Percentiles rank a stretch among this genome's conserved stretches.
Evolutionary conservation across 2,113 vertebrate genomes (phyloP).

Genomic region (Lethenteron reissneri): DNA sequence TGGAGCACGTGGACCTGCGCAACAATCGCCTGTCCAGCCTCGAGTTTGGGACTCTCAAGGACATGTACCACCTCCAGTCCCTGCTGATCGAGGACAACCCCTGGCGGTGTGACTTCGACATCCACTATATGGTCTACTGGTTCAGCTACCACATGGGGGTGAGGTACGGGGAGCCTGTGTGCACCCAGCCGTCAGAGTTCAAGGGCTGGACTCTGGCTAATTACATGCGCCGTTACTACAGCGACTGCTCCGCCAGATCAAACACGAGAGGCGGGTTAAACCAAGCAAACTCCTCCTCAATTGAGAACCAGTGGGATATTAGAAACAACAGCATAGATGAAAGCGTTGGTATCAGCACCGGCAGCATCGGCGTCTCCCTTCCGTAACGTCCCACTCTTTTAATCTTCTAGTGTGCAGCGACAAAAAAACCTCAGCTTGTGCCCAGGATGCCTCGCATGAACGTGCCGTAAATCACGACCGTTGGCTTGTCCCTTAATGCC

Average conservation of each 20-base stretch:
- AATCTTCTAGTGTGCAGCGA: too few relatives aligned
- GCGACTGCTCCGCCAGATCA: conserved; percentile 40
- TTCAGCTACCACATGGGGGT: conserved; percentile 69
- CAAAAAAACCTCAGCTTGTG: too few relatives aligned
- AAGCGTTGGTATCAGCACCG: too few relatives aligned
- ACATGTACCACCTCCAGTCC: conserved; percentile 71
- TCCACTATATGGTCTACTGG: conserved; percentile 96
- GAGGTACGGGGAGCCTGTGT: conserved; percentile 46
- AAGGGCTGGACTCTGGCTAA: conserved; percentile 64
- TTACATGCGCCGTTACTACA: conserved; percentile 78
- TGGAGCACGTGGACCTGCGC: conserved; percentile 71
- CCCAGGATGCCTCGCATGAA: too few relatives aligned
- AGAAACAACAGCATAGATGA: too few relatives aligned
- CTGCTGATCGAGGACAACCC: conserved; percentile 56
- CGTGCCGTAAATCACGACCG: too few relatives aligned
- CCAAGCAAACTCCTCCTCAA: too few relatives aligned
- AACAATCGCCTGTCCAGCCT: conserved; percentile 71
- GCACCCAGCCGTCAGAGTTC: conserved; percentile 54
- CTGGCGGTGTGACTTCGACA: conserved; percentile 89
- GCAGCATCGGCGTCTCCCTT: too few relatives aligned
- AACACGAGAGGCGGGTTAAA: too few relatives aligned
- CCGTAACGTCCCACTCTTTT: too few relatives aligned
- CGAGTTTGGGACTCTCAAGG: conserved; percentile 70
- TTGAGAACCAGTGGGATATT: too few relatives aligned
- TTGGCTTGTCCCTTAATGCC: too few relatives aligned